Evolutionary conservation across 2,888 invertebrate species (phyloP).

Genomic region (Netelia fuscicornis): DNA sequence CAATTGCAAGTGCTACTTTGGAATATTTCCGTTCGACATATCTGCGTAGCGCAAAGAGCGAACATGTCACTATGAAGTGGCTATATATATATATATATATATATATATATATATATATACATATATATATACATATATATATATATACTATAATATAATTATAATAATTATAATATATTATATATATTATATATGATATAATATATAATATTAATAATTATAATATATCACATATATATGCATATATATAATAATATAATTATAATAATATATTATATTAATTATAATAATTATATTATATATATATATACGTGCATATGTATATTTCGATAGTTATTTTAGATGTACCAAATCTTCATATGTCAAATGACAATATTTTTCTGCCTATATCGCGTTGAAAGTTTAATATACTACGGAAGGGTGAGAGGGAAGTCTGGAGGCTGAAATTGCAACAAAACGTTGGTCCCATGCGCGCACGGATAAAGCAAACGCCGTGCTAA

Average conservation of each 20-base stretch:
- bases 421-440: background rate
- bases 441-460: background rate
- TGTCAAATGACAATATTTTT: background rate
- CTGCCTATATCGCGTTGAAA: background rate
- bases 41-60: too few relatives aligned
- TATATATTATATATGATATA: background rate
- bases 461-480: background rate
- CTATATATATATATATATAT: background rate
- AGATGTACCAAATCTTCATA: background rate
- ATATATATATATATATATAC: background rate
- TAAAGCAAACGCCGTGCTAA: too few relatives aligned
- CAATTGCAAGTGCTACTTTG: too few relatives aligned
- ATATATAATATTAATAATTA: too few relatives aligned
- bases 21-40: too few relatives aligned
- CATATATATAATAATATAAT: too few relatives aligned
- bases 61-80: too few relatives aligned
- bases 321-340: background rate
- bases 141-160: background rate
- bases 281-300: too few relatives aligned
- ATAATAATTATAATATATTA: too few relatives aligned
- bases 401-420: background rate
- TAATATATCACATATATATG: too few relatives aligned
- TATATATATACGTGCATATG: background rate
- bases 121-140: background rate
- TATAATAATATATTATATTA: too few relatives aligned